phyloP scores from a whole-genome alignment of 2,797 vertebrate species.

The Leptodactylus fallax region DNA sequence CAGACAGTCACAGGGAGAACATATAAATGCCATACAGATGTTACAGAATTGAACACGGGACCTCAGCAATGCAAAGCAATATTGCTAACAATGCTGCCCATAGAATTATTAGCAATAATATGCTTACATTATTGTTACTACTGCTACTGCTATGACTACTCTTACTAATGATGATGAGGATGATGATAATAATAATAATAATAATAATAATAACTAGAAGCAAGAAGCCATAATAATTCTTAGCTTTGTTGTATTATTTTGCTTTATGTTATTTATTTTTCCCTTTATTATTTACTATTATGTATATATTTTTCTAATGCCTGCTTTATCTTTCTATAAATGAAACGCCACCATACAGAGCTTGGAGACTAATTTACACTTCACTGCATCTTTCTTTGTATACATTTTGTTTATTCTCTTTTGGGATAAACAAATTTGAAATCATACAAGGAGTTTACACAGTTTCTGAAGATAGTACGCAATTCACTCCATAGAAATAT shows the following conservation, averaged over 20 bases:
- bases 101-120: no score
- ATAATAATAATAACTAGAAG: no score
- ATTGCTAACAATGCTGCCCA: no score
- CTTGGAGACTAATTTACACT: constrained; percentile 45
- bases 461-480: constrained; percentile 57
- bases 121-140: no score
- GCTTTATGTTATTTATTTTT: neutral
- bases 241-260: neutral
- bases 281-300: neutral
- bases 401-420: constrained; percentile 58
- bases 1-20: no score
- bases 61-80: no score
- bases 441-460: constrained; percentile 54
- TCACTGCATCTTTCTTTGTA: constrained; percentile 58
- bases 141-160: no score
- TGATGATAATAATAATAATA: no score
- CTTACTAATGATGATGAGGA: no score
- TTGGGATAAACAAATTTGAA: constrained; percentile 56
- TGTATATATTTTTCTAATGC: neutral
- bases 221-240: no score
- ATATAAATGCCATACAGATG: no score
- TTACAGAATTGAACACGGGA: no score
- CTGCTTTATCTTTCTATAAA: neutral
- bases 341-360: neutral
- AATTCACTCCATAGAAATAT: constrained; percentile 45